Evolutionary conservation across 2,888 invertebrate genomes (phyloP), one percentile per base, ranked within the genome.

Genomic region (Caenorhabditis auriculariae): DNA sequence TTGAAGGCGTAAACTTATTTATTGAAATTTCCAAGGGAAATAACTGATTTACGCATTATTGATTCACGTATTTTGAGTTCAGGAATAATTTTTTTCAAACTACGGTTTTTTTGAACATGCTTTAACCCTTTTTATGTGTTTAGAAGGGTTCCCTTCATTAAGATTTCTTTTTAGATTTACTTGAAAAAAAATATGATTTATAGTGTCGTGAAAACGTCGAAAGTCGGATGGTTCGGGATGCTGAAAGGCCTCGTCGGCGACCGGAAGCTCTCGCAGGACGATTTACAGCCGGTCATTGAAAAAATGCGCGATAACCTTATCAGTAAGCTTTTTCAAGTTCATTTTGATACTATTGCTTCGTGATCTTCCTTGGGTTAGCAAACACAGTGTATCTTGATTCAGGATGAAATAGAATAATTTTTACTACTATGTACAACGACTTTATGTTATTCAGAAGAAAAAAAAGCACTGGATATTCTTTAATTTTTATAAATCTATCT

Each of bases 221-320:
- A 60, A 21, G 66, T 62, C 4, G 77, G 81, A 27, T 80, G 93
- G 86, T 90, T 93, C 81, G 89, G 89, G 32, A 87, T 92, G 80
- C 91, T 96, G 82, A 90, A 88, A 85, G 88, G 82, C 51, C 73
- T 85, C 50, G 84, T 85, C n/a, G 83, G 84, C 26, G 84, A 83
- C 1, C 95, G 95, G 83, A 90, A 89, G 39, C 84, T 99, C 55
- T 88, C 89, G 0, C 85, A 86, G 2, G 88, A 88, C 38, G 89
- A 90, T 68, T 88, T 98, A 87, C 86, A 87, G 48, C 90, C 93
- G 0, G 90, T 88, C 23, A 84, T 99, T 75, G 94, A 94, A 47
- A 93, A 94, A 83, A 86, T 99, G 85, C 89, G 89, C 60, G 95
- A 96, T 82, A 95, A 94, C 82, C 86, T 99, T 53, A 95, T 98